Base-by-base conservation (phyloP, 1,140 invertebrate genomes). In the Macrobrachium rosenbergii region DNA sequence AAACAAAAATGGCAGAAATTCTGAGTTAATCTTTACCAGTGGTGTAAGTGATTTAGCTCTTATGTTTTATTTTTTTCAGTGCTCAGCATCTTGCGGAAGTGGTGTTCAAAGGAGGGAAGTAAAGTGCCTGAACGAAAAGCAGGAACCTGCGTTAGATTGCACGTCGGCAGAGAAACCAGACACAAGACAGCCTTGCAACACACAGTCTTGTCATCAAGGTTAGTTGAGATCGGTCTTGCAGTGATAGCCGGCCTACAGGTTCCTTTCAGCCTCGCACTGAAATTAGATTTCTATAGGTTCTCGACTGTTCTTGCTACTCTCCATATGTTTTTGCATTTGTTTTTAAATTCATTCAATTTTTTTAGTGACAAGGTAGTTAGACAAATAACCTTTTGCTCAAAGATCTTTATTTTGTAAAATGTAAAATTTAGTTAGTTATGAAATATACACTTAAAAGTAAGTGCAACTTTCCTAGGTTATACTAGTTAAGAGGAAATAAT, bases 61-160 rank as follows among this genome's bases (percentile, higher is more conserved):
- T 21, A 11, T 59, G 28, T 52, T 79, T 59, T 88, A 21, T 84
- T 77, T 89, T 77, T 72, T 77, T 43, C 81, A 91, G 89, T 93
- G 93, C 89, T 92, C 92, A 8, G 91, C 92, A 84, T 91, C 91
- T 79, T 95, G 95, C 89, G 94, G 95, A 0, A 93, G 93, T 52
- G 95, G 95, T 2, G 92, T 94, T 2, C 94, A 95, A 90, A 94
- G 94, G 21, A 92, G 95, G 14, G 93, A 94, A 52, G 94, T 95
- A 14, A 92, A 94, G 28, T 95, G 95, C 89, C 93, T 94, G 5
- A 93, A 93, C 88, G 92, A 91, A 77, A 64, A 90, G 12, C 92
- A 92, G 60, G 91, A 90, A 88, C 89, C 91, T 60, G 92, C 89
- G 21, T 93, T 91, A 19, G 91, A 92, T 79, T 95, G 95, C 89